These are phyloP conservation scores for Hemichromis elongatus DNA, from an alignment of 2,113 vertebrate species.

Conservation along the genomic window DNA sequence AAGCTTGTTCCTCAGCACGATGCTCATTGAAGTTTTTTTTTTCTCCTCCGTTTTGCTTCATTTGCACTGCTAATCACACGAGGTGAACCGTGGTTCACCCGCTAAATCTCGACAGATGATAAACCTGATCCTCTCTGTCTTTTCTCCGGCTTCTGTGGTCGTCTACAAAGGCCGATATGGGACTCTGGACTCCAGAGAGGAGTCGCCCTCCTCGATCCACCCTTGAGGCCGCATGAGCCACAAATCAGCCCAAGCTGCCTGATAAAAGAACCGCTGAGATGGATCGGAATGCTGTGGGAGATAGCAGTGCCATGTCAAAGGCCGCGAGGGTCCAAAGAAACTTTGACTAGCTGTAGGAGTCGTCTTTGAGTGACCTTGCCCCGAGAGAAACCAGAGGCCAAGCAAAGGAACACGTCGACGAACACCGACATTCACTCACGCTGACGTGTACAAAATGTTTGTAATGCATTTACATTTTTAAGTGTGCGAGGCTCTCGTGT, in stretches of 20 bases:
- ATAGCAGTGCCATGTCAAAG: slow-evolving; percentile 59
- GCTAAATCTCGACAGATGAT: slow-evolving; percentile 50
- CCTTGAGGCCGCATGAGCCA: slow-evolving; percentile 28
- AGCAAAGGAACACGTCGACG: slow-evolving; percentile 16
- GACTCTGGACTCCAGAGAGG: slow-evolving; percentile 32
- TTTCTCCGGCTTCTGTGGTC: slow-evolving; percentile 23
- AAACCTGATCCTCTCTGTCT: slow-evolving; percentile 35
- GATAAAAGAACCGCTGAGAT: slow-evolving; percentile 60
- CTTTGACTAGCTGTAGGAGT: slow-evolving; percentile 32
- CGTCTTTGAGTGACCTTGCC: slow-evolving; percentile 30
- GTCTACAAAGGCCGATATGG: slow-evolving; percentile 23
- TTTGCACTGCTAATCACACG: slow-evolving; percentile 59
- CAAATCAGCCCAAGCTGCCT: slow-evolving; percentile 50
- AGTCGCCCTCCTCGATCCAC: slow-evolving; percentile 24
- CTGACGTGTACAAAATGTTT: slow-evolving; percentile 2
- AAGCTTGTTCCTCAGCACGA: slow-evolving; percentile 48
- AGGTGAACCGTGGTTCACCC: slow-evolving; percentile 48
- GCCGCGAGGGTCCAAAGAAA: slow-evolving; percentile 36
- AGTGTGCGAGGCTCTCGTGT: background rate
- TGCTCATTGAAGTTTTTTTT: slow-evolving; percentile 37
- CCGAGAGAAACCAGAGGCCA: slow-evolving; percentile 18
- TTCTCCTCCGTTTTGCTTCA: slow-evolving; percentile 22
- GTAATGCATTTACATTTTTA: background rate
- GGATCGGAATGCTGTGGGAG: slow-evolving; percentile 62
- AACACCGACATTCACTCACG: background rate